Percentiles rank a stretch among this genome's conserved stretches.
Evolutionary conservation across 2,888 invertebrate species (phyloP).

Genomic region (Agrilus biguttatus): DNA sequence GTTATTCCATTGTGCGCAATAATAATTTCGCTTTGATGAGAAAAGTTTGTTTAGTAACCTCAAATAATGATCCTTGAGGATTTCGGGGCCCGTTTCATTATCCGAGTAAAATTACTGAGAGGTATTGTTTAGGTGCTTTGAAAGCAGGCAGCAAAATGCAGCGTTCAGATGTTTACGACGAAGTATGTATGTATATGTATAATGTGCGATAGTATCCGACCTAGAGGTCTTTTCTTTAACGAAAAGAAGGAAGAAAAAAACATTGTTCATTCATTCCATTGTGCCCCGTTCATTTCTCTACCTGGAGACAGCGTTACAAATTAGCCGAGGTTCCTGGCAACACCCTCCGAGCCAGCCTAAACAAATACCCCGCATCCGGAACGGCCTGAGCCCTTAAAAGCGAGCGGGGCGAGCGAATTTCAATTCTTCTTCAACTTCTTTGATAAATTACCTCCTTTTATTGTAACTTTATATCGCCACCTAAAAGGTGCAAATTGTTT

Average conservation of each 20-base stretch:
- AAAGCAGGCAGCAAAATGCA: constrained; percentile 1
- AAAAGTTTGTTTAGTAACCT: no score
- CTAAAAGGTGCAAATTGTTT: constrained; percentile 7
- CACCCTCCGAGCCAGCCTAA: constrained; percentile 23
- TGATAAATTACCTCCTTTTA: constrained; percentile 9
- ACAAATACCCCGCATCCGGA: constrained; percentile 29
- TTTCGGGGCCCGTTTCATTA: no score
- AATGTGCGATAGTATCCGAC: constrained; percentile 2
- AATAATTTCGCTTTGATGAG: no score
- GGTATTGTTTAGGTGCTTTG: no score
- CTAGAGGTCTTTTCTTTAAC: constrained; percentile 4
- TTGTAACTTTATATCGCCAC: constrained; percentile 4
- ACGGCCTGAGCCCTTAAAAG: constrained; percentile 8
- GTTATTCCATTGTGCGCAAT: no score
- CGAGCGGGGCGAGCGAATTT: constrained; percentile 7
- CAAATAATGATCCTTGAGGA: no score
- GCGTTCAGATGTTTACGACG: constrained; percentile 10
- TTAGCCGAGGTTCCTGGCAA: constrained; percentile 22
- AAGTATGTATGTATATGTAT: neutral
- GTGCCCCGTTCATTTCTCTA: constrained; percentile 16
- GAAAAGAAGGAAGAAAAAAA: constrained; percentile 8
- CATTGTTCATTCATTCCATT: constrained; percentile 23
- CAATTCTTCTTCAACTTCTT: constrained; percentile 3
- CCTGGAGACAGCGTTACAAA: constrained; percentile 28
- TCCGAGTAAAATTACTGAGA: no score